Conservation (phyloP, 2,113 vertebrate genomes). For the Psephotus haematonotus region DNA sequence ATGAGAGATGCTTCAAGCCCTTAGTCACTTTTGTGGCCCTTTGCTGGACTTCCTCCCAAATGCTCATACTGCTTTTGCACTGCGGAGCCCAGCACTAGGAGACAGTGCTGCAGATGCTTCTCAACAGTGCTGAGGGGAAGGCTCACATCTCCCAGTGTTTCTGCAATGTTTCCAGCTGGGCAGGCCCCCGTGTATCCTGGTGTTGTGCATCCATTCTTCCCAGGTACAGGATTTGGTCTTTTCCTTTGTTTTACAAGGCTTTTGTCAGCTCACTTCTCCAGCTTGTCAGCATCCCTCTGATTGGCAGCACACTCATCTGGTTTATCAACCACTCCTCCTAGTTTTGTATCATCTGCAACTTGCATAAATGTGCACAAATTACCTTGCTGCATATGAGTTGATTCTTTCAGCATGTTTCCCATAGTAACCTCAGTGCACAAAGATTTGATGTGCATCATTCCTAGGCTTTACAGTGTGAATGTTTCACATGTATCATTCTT, state of each 20-base stretch:
- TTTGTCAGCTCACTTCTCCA: not conserved
- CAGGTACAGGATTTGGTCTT: not conserved
- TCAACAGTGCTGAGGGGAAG: not conserved
- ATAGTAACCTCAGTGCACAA: not conserved
- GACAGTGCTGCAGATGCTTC: not conserved
- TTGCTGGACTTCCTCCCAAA: not conserved
- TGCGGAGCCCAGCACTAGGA: not conserved
- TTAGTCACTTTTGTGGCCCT: not conserved
- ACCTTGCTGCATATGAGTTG: not conserved
- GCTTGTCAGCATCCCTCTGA: not conserved
- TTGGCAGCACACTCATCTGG: not conserved
- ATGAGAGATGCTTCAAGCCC: not conserved
- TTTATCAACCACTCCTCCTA: not conserved
- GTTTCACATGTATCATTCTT: not conserved
- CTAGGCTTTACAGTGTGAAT: not conserved
- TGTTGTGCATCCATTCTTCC: not conserved
- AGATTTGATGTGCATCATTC: not conserved
- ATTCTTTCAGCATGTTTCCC: not conserved
- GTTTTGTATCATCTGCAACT: not conserved
- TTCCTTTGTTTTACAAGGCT: not conserved
- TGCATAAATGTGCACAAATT: slow-evolving; percentile 24
- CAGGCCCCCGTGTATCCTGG: not conserved
- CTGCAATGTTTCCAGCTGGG: not conserved
- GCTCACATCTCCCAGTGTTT: not conserved
- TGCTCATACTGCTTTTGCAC: not conserved